A percentile compares a stretch with the other conserved stretches of the same genome.
Evolutionary conservation across 53 echinoderm and acorn worm species (phyloP).

Genomic region (Patiria pectinifera): DNA sequence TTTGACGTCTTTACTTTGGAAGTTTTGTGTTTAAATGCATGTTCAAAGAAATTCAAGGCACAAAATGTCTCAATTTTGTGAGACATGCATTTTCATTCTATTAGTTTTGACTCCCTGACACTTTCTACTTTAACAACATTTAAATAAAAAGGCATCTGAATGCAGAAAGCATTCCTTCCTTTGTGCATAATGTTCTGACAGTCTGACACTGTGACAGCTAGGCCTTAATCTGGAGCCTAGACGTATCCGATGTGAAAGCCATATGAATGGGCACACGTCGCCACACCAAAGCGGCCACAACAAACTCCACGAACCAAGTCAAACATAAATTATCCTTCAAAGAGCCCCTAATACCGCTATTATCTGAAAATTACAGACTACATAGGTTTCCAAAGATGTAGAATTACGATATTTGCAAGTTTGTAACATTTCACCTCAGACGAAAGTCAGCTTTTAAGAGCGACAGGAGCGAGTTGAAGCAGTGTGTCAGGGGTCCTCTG

Average conservation of each 20-base stretch:
- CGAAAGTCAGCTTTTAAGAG: not conserved
- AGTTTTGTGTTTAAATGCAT: not conserved
- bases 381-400: not conserved
- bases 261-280: not conserved
- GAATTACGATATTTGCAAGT: not conserved
- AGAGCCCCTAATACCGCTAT: not conserved
- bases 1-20: not conserved
- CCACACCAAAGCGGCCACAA: not conserved
- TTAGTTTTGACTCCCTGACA: too few species aligned
- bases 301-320: not conserved
- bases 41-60: too few species aligned
- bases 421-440: not conserved
- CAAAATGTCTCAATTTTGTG: too few species aligned
- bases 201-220: too few species aligned
- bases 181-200: too few species aligned
- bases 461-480: too few species aligned
- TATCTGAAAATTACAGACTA: not conserved
- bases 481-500: too few species aligned
- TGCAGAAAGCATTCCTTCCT: too few species aligned
- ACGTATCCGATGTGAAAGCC: not conserved
- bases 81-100: too few species aligned
- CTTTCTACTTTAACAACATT: too few species aligned
- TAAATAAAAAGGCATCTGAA: too few species aligned
- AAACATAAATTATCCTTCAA: not conserved
- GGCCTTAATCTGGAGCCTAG: not conserved